Percentiles rank a stretch among this genome's conserved stretches.
These are phyloP conservation scores for Drosophila subpulchrella DNA, from an alignment of 1,140 invertebrate species.

Conservation along the genomic window DNA sequence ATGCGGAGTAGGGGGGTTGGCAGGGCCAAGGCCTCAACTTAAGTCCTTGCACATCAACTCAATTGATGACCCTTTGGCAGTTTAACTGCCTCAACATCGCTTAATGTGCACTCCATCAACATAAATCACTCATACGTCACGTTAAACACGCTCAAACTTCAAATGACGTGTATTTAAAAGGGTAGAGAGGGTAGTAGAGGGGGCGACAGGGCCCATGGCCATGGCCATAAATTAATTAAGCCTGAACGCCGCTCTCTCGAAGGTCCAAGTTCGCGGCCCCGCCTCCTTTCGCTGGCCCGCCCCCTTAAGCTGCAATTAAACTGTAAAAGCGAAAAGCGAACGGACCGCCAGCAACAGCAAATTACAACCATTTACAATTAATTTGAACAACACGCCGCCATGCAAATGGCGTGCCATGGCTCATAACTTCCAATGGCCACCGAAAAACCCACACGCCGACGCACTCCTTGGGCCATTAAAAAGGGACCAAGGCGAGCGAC, in stretches of 20 bases:
- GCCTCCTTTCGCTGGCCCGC: background rate
- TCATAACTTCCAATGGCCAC: constrained; percentile 67
- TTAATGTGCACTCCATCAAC: constrained; percentile 74
- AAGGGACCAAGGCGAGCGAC: constrained; percentile 40
- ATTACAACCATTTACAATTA: constrained; percentile 82
- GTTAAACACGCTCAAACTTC: constrained; percentile 79
- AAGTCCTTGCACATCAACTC: constrained; percentile 50
- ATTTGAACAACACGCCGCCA: constrained; percentile 77
- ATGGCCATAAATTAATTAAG: constrained; percentile 81
- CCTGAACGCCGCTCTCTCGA: constrained; percentile 29
- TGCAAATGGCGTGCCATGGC: constrained; percentile 80
- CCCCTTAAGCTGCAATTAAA: constrained; percentile 75
- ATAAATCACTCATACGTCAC: constrained; percentile 82
- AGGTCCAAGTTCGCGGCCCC: constrained; percentile 45
- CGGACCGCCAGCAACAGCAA: constrained; percentile 54
- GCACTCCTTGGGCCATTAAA: constrained; percentile 40
- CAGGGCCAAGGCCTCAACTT: constrained; percentile 17
- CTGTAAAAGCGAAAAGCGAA: constrained; percentile 75
- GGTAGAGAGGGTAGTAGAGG: too few relatives aligned
- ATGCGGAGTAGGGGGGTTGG: background rate
- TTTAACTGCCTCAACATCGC: constrained; percentile 60
- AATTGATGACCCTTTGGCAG: constrained; percentile 72
- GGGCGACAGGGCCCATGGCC: constrained; percentile 20
- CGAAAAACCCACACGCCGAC: constrained; percentile 24
- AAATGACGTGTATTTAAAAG: constrained; percentile 67